These are phyloP conservation scores for Catocala nupta DNA, from an alignment of 2,888 invertebrate species.

Conservation along the genomic window DNA sequence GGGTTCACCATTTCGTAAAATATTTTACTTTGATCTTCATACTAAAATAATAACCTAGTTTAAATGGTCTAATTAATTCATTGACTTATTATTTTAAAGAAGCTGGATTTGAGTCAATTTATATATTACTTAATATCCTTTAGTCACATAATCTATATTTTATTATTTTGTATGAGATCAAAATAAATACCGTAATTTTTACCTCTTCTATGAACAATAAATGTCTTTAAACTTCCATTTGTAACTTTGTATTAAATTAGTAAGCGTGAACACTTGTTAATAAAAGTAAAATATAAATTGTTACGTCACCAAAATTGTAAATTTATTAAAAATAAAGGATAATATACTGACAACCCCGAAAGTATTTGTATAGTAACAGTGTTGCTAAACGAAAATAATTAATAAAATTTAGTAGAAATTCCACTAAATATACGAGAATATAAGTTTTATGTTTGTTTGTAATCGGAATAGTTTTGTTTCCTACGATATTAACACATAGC, in stretches of 20 bases:
- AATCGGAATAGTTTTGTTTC: conserved; percentile 37
- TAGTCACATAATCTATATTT: too few relatives aligned
- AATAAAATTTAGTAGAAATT: conserved; percentile 32
- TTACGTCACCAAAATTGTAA: conserved; percentile 7
- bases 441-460: conserved; percentile 29
- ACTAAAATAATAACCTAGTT: background rate
- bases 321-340: background rate
- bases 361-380: conserved; percentile 15
- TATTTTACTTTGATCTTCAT: conserved; percentile 1
- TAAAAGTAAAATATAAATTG: conserved; percentile 9
- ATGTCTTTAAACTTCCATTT: conserved; percentile 25
- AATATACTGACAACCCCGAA: conserved; percentile 12
- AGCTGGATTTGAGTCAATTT: background rate
- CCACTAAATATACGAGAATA: conserved; percentile 22
- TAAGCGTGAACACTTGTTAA: conserved; percentile 11
- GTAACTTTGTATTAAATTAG: conserved; percentile 30
- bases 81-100: background rate
- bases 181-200: background rate
- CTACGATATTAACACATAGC: conserved; percentile 47
- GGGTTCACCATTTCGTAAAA: background rate
- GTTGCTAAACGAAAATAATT: conserved; percentile 22
- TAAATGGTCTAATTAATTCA: too few relatives aligned
- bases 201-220: conserved; percentile 6
- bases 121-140: background rate
- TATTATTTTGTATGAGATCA: conserved; percentile 9